Evolutionary conservation across 2,888 invertebrate genomes (phyloP).

Genomic region (Temnothorax rugatulus): DNA sequence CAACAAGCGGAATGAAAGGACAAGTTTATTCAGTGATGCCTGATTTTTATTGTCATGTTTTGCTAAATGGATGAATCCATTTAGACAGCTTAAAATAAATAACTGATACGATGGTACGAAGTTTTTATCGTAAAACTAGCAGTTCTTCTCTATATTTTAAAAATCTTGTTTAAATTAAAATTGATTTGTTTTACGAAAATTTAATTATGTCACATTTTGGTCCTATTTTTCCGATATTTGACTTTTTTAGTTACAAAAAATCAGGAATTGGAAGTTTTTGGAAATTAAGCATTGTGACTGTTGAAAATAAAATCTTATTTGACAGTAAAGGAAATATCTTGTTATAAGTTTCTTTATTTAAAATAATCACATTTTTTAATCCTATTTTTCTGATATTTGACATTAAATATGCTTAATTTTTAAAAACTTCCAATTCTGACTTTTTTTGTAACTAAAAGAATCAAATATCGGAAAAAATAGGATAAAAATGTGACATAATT

Average conservation of each 20-base stretch:
- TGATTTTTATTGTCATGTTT: constrained; percentile 18
- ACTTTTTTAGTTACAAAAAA: too few species aligned
- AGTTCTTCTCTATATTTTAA: background rate
- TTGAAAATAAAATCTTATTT: too few species aligned
- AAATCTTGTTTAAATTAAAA: background rate
- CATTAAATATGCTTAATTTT: background rate
- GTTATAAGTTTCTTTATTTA: too few species aligned
- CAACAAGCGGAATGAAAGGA: background rate
- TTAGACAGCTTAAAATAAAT: background rate
- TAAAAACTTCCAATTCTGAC: background rate
- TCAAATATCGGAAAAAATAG: background rate
- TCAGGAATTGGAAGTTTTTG: too few species aligned
- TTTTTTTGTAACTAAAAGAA: background rate
- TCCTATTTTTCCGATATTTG: background rate
- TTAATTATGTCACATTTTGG: background rate
- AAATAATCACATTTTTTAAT: too few species aligned
- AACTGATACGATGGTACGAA: background rate
- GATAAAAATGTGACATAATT: background rate
- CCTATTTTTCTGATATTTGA: background rate
- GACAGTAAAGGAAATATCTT: too few species aligned
- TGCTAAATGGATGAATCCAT: background rate
- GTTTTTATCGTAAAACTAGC: background rate
- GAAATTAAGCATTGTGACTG: too few species aligned
- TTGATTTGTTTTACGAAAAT: background rate
- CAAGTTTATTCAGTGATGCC: background rate